Evolutionary conservation across 2,888 invertebrate genomes (phyloP), one percentile per base, ranked within the genome.

Genomic region (Parapristionchus giblindavisi): DNA sequence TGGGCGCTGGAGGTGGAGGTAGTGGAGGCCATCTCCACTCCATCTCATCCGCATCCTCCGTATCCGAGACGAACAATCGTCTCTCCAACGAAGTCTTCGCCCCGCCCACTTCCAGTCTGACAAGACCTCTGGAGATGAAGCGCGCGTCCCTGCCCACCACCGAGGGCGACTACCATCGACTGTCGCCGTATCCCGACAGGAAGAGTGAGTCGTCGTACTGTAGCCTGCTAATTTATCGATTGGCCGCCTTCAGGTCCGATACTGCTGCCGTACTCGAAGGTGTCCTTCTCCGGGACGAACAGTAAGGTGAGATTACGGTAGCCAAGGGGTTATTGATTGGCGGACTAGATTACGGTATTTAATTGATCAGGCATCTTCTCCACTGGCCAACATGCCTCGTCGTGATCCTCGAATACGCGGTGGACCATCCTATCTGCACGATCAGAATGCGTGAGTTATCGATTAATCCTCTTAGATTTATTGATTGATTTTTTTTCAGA

Each of bases 321-420:
- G 63, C 32, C 40, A n/a, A n/a, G n/a, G n/a, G n/a, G n/a, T n/a
- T n/a, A n/a, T n/a, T n/a, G 48, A 48, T 48, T 14, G 48, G 48
- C 11, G 21, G 48, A 48, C 14, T 48, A 21, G 48, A 21, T 48
- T 48, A 48, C 48, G 48, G 48, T 48, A 48, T 48, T 48, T 21
- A 48, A 48, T 48, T 48, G 48, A 14, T 48, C 48, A 48, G 48
- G 48, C 48, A 11, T 21, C 48, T 48, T 48, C 48, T 48, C 21
- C 48, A 34, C 27, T 43, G 43, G 66, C 52, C 1, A 66, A 66
- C 40, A 66, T 66, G 66, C 66, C 66, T 51, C 66, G 66, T 32
- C 4, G 66, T 36, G 66, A 66, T 66, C 66, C 66, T 36, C 48
- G 66, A 34, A 66, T 66, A n/a, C 40, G 66, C 27, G 66, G 66